Base-by-base conservation (phyloP, 2,797 vertebrate genomes). In the Furcifer pardalis region DNA sequence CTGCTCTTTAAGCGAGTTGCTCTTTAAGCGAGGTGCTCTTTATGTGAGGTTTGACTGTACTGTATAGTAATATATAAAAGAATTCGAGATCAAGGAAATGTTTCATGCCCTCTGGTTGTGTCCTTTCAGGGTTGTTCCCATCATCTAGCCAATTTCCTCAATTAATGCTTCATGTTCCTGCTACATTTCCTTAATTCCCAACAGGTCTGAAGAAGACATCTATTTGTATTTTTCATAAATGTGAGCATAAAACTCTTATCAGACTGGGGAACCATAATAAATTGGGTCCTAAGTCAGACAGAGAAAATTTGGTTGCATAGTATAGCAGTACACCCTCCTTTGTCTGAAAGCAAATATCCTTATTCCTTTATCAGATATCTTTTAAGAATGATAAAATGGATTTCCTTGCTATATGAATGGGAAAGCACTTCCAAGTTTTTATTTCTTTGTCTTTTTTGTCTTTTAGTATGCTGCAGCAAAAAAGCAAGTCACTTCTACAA, bases 401-500 rank as follows among this genome's bases (percentile, higher is more conserved):
- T 44, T 46, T 40, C 37, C n/a, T 59, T 63, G 52, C 25, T 25
- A 59, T 13, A 69, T 78, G 40, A 85, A 40, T 82, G 74, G n/a
- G 91, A 94, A 92, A 63, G 2, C 68, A 77, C 12, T 83, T 83
- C 52, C 21, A 19, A 56, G 52, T 56, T 56, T 13, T 56, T 17
- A 5, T 56, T 56, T 21, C 19, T 56, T 56, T 4, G 5, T 19
- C 13, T 86, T 84, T 68, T 60, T 63, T 84, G 27, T 86, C 82
- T 94, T 92, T 52, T 89, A 97, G 96, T 93, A 94, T 96, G 95
- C 94, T 97, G 94, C 95, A 95, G 92, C 95, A 96, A 89, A 96
- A 95, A 93, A 94, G 94, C 89, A 96, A 95, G 85, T 94, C 95
- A 27, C 94, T 96, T 93, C 95, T 96, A 94, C 94, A 96, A 92